Evolutionary conservation across 2,797 vertebrate species (phyloP).

Genomic region (Anniella stebbinsi): DNA sequence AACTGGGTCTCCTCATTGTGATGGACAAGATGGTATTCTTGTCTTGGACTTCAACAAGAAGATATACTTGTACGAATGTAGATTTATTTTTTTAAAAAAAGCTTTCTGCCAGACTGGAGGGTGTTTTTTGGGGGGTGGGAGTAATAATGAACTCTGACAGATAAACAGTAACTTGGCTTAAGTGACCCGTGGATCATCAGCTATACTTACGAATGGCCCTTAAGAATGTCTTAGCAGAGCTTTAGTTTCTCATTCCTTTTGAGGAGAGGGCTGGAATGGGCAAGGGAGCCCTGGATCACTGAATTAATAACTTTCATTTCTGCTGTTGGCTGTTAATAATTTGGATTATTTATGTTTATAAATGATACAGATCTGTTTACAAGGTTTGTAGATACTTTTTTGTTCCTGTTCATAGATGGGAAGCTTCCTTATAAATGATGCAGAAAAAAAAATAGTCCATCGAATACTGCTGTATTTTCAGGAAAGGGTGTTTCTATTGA

Average conservation of each 20-base stretch:
- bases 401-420: conserved; percentile 96
- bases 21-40: conserved; percentile 84
- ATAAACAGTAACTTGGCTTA: conserved; percentile 86
- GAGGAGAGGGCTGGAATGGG: conserved; percentile 79
- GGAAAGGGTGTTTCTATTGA: conserved; percentile 99
- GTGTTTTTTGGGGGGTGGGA: conserved; percentile 84
- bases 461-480: conserved; percentile 99
- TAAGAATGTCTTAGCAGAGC: conserved; percentile 88
- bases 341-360: conserved; percentile 99
- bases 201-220: conserved; percentile 83
- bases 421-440: conserved; percentile 97
- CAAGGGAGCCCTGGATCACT: conserved; percentile 87
- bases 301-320: conserved; percentile 91
- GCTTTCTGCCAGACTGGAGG: conserved; percentile 88
- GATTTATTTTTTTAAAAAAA: conserved; percentile 93
- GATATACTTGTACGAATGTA: conserved; percentile 96
- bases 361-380: conserved; percentile 99
- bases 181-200: conserved; percentile 91
- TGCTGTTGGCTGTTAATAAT: conserved; percentile 99
- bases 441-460: conserved; percentile 93
- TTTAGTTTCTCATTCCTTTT: conserved; percentile 87
- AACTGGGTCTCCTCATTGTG: conserved; percentile 87
- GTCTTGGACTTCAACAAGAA: conserved; percentile 91
- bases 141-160: conserved; percentile 88
- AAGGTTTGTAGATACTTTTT: conserved; percentile 99